Percentiles rank a stretch among this genome's conserved stretches.
These are phyloP conservation scores for Agrochola lychnidis DNA, from an alignment of 2,888 invertebrate species.

Conservation along the genomic window DNA sequence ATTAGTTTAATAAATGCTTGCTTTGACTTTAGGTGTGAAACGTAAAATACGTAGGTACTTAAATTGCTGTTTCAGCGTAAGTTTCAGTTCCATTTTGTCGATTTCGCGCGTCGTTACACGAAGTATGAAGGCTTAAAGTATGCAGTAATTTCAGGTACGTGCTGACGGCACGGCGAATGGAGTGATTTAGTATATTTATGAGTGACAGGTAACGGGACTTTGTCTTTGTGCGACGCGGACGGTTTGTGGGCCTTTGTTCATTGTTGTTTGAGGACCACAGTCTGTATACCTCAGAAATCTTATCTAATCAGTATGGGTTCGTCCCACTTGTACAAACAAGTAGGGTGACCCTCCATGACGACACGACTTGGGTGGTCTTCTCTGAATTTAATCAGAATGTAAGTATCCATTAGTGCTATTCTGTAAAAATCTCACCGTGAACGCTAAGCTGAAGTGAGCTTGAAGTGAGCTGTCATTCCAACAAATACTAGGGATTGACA, in stretches of 20 bases:
- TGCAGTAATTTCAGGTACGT: slow-evolving; percentile 10
- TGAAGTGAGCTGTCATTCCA: too few species aligned
- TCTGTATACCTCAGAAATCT: neutral
- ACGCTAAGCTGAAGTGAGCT: too few species aligned
- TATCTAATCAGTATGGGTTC: neutral
- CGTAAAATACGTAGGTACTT: neutral
- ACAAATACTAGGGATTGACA: too few species aligned
- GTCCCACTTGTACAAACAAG: neutral
- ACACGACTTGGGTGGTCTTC: neutral
- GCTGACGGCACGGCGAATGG: slow-evolving; percentile 8
- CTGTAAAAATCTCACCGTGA: too few species aligned
- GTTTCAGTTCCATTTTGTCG: neutral
- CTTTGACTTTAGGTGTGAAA: neutral
- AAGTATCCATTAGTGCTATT: neutral
- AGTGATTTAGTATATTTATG: slow-evolving; percentile 22
- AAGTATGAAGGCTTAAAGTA: neutral
- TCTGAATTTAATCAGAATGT: neutral
- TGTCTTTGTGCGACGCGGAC: slow-evolving; percentile 2
- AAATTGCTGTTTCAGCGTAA: neutral
- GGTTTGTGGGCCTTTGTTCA: slow-evolving; percentile 1
- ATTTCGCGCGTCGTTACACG: slow-evolving; percentile 4
- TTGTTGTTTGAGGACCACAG: slow-evolving; percentile 5
- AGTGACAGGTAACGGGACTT: slow-evolving; percentile 3
- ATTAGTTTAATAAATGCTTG: neutral
- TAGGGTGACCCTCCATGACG: neutral